A percentile compares a stretch with the other conserved stretches of the same genome.
These are phyloP conservation scores for Drosophila eohydei DNA, from an alignment of 2,888 invertebrate genomes.

Conservation along the genomic window DNA sequence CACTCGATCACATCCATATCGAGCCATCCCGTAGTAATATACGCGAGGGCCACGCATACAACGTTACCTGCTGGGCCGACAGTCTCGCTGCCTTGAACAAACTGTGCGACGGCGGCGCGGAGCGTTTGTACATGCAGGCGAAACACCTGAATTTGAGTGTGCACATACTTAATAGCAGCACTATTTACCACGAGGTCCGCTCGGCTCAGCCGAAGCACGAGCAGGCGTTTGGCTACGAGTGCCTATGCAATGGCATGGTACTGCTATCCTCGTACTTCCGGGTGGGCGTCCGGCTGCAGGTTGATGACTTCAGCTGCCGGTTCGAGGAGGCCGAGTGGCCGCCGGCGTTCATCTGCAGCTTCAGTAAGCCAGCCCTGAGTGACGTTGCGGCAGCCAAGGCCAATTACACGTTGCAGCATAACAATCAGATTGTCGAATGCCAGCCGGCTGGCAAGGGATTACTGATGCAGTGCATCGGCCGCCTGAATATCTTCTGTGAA, in stretches of 20 bases:
- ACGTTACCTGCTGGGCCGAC: constrained; percentile 26
- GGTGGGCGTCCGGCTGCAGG: constrained; percentile 14
- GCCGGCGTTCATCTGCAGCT: background rate
- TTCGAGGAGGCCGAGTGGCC: fast-evolving
- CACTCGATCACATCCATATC: background rate
- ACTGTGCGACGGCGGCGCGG: background rate
- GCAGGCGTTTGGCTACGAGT: background rate
- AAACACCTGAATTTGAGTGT: background rate
- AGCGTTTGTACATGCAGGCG: background rate
- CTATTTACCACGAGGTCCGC: background rate
- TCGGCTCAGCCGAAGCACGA: background rate
- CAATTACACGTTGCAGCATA: background rate
- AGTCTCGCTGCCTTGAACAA: fast-evolving
- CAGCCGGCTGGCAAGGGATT: background rate
- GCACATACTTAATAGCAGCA: background rate
- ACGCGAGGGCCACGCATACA: constrained; percentile 29
- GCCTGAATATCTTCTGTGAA: background rate
- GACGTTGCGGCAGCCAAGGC: background rate
- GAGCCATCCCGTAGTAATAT: background rate
- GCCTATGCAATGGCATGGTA: background rate
- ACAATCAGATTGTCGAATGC: background rate
- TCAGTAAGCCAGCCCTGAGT: background rate
- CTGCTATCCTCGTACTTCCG: background rate
- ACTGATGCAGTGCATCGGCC: background rate
- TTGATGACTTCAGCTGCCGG: constrained; percentile 8